Conservation (phyloP, 1,140 invertebrate species). For the Agrilus planipennis region DNA sequence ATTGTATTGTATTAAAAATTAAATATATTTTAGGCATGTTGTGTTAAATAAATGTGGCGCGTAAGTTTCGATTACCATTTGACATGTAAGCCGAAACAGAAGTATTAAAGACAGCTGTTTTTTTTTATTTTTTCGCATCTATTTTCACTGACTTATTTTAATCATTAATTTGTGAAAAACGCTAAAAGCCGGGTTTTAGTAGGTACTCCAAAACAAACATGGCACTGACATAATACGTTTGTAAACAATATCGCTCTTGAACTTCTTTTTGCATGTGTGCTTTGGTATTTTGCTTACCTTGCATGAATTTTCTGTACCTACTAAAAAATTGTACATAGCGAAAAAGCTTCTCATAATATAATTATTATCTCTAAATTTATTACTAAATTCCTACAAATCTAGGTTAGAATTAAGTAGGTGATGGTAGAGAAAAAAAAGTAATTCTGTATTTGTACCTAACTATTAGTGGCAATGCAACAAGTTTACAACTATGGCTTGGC, state of each 20-base stretch:
- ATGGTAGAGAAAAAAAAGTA: constrained; percentile 10
- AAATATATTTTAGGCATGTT: no score
- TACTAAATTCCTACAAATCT: background rate
- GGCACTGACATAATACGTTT: background rate
- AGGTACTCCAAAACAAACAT: constrained; percentile 8
- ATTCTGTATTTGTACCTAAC: constrained; percentile 14
- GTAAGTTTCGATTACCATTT: constrained; percentile 25
- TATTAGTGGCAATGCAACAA: constrained; percentile 37
- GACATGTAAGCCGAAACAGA: constrained; percentile 10
- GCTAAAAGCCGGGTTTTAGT: background rate
- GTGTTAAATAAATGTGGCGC: constrained; percentile 14
- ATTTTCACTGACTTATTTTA: background rate
- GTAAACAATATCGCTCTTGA: constrained; percentile 19
- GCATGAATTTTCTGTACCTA: constrained; percentile 1
- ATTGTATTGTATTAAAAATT: no score
- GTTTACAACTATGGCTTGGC: constrained; percentile 45
- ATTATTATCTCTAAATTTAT: background rate
- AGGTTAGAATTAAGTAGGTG: constrained; percentile 6
- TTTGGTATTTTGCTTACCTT: constrained; percentile 9
- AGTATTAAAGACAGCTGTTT: constrained; percentile 8
- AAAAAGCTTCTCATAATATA: background rate
- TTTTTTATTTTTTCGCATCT: background rate
- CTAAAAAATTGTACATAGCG: background rate
- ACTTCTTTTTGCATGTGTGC: constrained; percentile 13
- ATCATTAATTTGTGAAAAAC: background rate